Evolutionary conservation across 2,113 vertebrate genomes (phyloP), one percentile per base, ranked within the genome.

Genomic region (Pteropus alecto): DNA sequence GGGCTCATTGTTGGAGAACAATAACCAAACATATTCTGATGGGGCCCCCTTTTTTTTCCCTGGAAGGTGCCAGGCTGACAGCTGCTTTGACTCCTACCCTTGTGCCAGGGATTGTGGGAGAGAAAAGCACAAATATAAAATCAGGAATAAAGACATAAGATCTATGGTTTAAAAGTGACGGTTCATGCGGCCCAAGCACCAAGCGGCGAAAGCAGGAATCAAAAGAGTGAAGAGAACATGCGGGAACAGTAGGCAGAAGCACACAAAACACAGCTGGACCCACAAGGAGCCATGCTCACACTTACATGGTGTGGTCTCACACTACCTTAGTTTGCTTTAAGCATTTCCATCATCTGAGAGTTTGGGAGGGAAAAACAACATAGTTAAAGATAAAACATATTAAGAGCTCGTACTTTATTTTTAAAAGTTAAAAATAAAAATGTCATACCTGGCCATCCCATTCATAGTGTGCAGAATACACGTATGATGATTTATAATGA

Each of bases 271-370:
- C 65, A 93, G 97, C 96, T 84, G 96, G 96, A 74, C 95, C 97
- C 93, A 67, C 90, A n/a, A 96, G 92, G 97, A 93, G 95, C 96
- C 97, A 96, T 97, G 98, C 99, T 98, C 97, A 98, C 98, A 99
- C 98, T 99, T 98, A 98, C 98, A 98, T 96, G 98, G 97, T 97
- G 98, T 96, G 98, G 97, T 98, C 98, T 98, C 97, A 98, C 56
- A 98, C 98, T 99, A 99, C 98, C 99, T 99, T 98, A 97, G 97
- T 96, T 98, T 98, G 98, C 96, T 97, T 98, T 99, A 99, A 98
- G 99, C 99, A 99, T 99, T 99, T 98, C 99, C 99, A 98, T 99
- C 99, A 79, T 99, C 99, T 99, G 99, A 97, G 98, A 98, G 98
- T 98, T 98, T 98, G 97, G 98, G 96, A 99, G 98, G 98, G 98